A percentile compares a stretch with the other conserved stretches of the same genome.
Evolutionary conservation across 2,113 vertebrate species (phyloP).

Genomic region (Ceyx melanurus): DNA sequence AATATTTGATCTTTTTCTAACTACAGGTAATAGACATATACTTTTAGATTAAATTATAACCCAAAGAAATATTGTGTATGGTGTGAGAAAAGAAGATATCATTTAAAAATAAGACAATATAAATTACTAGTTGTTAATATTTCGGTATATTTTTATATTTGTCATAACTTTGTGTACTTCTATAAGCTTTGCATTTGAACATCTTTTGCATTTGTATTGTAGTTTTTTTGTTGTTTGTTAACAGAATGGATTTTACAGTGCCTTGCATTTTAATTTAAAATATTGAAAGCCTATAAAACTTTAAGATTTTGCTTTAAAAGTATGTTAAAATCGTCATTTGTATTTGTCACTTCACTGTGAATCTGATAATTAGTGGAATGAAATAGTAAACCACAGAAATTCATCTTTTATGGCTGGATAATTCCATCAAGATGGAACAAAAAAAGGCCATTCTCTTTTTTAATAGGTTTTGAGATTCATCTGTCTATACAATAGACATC

Average conservation of each 20-base stretch:
- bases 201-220: slow-evolving; percentile 5
- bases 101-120: neutral
- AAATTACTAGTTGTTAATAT: neutral
- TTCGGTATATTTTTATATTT: neutral
- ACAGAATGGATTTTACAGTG: slow-evolving; percentile 51
- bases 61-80: neutral
- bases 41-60: neutral
- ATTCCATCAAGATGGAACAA: slow-evolving; percentile 65
- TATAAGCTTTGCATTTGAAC: slow-evolving; percentile 15
- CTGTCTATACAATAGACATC: slow-evolving; percentile 55
- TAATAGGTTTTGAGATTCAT: slow-evolving; percentile 60
- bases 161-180: neutral
- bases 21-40: neutral
- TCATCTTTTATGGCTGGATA: slow-evolving; percentile 70
- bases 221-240: slow-evolving; percentile 36
- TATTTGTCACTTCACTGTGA: slow-evolving; percentile 71
- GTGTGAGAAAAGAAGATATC: neutral
- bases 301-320: slow-evolving; percentile 58
- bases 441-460: slow-evolving; percentile 21
- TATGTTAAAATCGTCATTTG: slow-evolving; percentile 70
- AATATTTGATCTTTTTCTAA: neutral
- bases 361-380: slow-evolving; percentile 65
- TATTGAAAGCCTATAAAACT: slow-evolving; percentile 29
- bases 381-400: slow-evolving; percentile 67
- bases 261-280: slow-evolving; percentile 65